Conservation (phyloP, 2,888 invertebrate genomes). For the Petrolisthes manimaculis region DNA sequence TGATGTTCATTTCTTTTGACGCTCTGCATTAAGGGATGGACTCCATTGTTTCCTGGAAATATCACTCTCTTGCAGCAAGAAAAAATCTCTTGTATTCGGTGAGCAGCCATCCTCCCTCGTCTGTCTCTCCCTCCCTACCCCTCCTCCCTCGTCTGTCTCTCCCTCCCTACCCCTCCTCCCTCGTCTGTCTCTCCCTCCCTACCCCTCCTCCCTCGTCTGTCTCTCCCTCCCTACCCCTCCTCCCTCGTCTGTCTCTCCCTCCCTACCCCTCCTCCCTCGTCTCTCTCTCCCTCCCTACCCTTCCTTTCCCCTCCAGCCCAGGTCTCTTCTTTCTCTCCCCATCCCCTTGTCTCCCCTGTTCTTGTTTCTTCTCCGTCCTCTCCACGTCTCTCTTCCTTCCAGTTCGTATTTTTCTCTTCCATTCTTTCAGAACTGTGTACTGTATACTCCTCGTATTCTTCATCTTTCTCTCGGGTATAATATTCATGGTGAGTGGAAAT, state of each 20-base stretch:
- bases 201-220: neutral
- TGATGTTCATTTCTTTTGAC: conserved; percentile 56
- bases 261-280: neutral
- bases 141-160: neutral
- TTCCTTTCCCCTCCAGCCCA: neutral
- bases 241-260: neutral
- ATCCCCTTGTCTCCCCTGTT: neutral
- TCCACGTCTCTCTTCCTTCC: neutral
- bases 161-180: neutral
- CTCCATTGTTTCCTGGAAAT: conserved; percentile 37
- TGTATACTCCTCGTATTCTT: neutral
- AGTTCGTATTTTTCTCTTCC: neutral
- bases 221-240: neutral
- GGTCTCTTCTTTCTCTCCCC: neutral
- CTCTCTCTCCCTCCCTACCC: neutral
- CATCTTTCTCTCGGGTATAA: neutral
- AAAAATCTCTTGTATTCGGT: conserved; percentile 42
- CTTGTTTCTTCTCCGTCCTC: neutral
- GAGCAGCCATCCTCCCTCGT: neutral
- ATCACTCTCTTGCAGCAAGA: conserved; percentile 42
- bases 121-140: neutral
- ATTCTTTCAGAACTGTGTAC: neutral
- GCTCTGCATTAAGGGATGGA: conserved; percentile 50
- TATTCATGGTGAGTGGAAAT: neutral
- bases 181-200: neutral